These are phyloP conservation scores for Sander vitreus DNA, from an alignment of 2,113 vertebrate genomes.

Conservation along the genomic window DNA sequence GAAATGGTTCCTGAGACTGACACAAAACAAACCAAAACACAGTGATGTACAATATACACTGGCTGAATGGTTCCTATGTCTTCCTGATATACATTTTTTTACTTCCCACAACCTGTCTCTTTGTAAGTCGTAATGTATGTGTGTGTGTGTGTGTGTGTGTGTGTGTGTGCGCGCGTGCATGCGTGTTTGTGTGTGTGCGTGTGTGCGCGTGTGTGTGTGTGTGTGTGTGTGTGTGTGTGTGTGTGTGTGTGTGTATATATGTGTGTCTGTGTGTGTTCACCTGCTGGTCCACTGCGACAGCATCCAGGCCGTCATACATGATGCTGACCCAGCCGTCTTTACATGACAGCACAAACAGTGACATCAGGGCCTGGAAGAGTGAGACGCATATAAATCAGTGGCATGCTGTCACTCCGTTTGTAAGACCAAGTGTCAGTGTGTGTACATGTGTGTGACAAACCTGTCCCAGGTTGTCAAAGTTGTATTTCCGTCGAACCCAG, in stretches of 20 bases:
- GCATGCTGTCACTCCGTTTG: constrained; percentile 10
- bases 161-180: constrained; percentile 1
- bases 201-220: constrained; percentile 8
- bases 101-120: background rate
- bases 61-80: constrained; percentile 1
- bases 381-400: constrained; percentile 29
- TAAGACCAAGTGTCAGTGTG: constrained; percentile 27
- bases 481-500: constrained; percentile 95
- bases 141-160: constrained; percentile 1
- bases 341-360: constrained; percentile 86
- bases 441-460: constrained; percentile 76
- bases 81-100: background rate
- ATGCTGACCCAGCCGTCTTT: constrained; percentile 94
- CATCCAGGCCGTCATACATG: constrained; percentile 93
- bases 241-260: constrained; percentile 1
- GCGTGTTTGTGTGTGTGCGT: background rate
- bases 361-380: constrained; percentile 79
- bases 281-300: constrained; percentile 91
- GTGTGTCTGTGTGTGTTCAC: constrained; percentile 71
- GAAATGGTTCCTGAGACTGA: constrained; percentile 32
- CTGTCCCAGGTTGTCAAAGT: constrained; percentile 98
- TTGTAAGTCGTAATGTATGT: background rate
- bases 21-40: constrained; percentile 44
- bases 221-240: constrained; percentile 7
- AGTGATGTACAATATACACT: constrained; percentile 28